Evolutionary conservation across 2,797 vertebrate species (phyloP), one percentile per base, ranked within the genome.

Genomic region (Sebastes diploproa): DNA sequence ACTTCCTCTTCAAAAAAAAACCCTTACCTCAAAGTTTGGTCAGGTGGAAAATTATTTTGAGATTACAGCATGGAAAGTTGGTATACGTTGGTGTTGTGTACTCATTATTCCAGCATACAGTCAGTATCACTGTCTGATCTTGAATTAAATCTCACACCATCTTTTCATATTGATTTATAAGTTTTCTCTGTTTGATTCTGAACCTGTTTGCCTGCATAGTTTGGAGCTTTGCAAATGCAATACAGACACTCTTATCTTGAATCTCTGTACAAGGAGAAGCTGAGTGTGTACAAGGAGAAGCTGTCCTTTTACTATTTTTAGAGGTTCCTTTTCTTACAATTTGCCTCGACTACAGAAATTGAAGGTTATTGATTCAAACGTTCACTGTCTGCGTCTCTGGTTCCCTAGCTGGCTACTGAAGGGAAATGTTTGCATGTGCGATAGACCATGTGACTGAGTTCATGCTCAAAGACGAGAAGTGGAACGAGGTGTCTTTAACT

Each of bases 271-370:
- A 81, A 73, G 61, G 61, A 25, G 25, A 25, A 25, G 20, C 56
- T 70, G 50, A 38, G 36, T 54, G n/a, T 72, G 38, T 10, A 12
- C 29, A 81, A 75, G 61, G 59, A 75, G 75, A 81, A 75, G 20
- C 56, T 70, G 55, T 78, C 70, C 42, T 80, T 80, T 30, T 64
- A 18, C 78, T 83, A 77, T 89, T 77, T 88, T 88, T 83, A 74
- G 78, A 88, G 62, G 38, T 50, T 50, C 34, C 34, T 59, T 72
- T 73, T 67, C 42, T 76, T 63, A 38, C 54, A 54, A 67, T 46
- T 72, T 76, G 77, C 63, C 50, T n/a, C 75, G 38, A 55, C 71
- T 46, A 65, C 63, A 79, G 70, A 82, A 85, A 80, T 34, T 11
- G 58, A 86, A 58, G 20, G 55, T 61, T 74, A 83, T 80, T 34